A percentile compares a stretch with the other conserved stretches of the same genome.
Evolutionary conservation across 2,888 invertebrate species (phyloP).

Genomic region (Mantis religiosa): DNA sequence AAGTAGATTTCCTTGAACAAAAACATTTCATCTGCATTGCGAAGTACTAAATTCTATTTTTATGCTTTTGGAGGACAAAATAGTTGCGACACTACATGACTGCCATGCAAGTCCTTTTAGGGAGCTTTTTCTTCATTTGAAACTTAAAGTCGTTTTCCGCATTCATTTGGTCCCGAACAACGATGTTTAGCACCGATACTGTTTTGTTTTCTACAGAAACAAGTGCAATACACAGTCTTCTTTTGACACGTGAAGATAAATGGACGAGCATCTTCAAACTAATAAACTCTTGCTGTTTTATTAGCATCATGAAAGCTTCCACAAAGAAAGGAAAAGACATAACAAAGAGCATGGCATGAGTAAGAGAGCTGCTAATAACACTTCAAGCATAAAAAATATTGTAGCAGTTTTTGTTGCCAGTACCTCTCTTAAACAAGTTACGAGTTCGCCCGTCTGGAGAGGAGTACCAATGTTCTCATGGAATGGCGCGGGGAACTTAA

Average conservation of each 20-base stretch:
- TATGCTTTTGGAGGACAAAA: neutral
- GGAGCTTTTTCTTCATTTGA: neutral
- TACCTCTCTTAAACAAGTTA: neutral
- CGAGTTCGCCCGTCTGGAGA: neutral
- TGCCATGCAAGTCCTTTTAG: neutral
- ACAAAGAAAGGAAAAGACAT: neutral
- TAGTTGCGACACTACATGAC: neutral
- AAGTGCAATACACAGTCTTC: neutral
- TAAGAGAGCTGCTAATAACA: neutral
- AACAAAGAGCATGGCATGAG: neutral
- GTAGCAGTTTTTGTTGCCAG: neutral
- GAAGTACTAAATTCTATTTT: neutral
- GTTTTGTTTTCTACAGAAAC: neutral
- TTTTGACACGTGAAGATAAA: neutral
- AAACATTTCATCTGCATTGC: neutral
- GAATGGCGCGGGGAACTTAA: too few species aligned
- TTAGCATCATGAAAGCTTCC: neutral
- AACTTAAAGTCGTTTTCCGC: too few species aligned
- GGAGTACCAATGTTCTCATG: neutral
- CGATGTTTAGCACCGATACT: too few species aligned
- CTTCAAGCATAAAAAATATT: neutral
- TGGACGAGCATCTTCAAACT: neutral
- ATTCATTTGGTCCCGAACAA: too few species aligned
- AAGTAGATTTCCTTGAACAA: neutral
- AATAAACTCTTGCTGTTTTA: neutral